phyloP scores from a whole-genome alignment of 2,888 invertebrate species.

The Lasioglossum lativentre region DNA sequence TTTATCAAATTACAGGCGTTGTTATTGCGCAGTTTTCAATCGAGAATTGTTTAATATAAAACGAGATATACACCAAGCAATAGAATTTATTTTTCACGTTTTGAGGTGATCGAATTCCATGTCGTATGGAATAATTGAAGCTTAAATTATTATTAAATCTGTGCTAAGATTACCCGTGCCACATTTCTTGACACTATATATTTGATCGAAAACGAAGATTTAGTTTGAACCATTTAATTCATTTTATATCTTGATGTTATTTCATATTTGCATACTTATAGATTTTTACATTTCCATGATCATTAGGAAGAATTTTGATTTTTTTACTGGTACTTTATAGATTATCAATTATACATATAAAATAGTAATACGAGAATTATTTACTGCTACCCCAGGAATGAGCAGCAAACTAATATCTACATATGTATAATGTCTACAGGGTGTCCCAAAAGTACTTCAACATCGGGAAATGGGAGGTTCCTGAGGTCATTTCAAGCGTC shows the following conservation, averaged over 20 bases:
- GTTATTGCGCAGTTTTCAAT: background rate
- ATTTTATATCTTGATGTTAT: background rate
- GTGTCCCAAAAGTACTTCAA: too few species aligned
- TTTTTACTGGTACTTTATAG: too few species aligned
- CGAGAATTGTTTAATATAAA: background rate
- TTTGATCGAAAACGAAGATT: background rate
- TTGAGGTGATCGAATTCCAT: background rate
- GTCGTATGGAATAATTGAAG: background rate
- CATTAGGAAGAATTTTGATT: too few species aligned
- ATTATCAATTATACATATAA: too few species aligned
- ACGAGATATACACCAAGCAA: background rate
- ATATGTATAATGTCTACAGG: too few species aligned
- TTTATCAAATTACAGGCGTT: background rate
- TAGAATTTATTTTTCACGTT: background rate
- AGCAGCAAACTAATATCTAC: too few species aligned
- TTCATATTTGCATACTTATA: too few species aligned
- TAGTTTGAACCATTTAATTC: background rate
- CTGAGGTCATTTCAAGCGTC: too few species aligned
- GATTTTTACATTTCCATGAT: too few species aligned
- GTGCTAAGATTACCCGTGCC: background rate
- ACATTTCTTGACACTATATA: background rate
- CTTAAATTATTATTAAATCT: background rate
- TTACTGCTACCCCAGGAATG: too few species aligned
- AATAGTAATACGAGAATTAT: too few species aligned
- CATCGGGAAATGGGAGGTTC: too few species aligned